phyloP scores from a whole-genome alignment of 2,888 invertebrate species.

The Orchesella flavescens region DNA sequence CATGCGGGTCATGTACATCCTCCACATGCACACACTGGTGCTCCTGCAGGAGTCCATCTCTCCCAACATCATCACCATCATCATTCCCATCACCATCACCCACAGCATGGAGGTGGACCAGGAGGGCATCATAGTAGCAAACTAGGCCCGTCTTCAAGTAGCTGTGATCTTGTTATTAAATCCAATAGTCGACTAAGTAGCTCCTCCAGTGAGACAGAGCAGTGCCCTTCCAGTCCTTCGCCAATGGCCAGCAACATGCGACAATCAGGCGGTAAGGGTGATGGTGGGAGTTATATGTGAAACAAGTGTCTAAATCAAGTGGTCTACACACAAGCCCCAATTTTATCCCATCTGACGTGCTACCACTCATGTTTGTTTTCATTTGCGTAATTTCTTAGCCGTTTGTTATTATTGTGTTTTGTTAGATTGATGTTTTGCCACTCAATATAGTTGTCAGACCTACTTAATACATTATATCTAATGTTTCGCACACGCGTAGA shows the following conservation, averaged over 20 bases:
- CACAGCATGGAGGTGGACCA: slow-evolving; percentile 35
- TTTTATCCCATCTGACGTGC: no score
- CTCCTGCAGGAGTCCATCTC: slow-evolving; percentile 31
- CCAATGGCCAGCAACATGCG: slow-evolving; percentile 70
- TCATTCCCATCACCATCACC: slow-evolving; percentile 50
- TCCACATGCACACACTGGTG: slow-evolving; percentile 64
- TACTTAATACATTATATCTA: no score
- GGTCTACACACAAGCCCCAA: no score
- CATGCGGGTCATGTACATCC: slow-evolving; percentile 62
- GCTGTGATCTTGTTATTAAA: slow-evolving; percentile 69
- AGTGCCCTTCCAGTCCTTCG: slow-evolving; percentile 70
- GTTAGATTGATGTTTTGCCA: no score
- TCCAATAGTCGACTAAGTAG: slow-evolving; percentile 68
- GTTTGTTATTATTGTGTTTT: no score
- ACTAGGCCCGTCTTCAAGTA: slow-evolving; percentile 50
- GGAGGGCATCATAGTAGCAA: slow-evolving; percentile 43
- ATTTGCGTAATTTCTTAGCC: no score
- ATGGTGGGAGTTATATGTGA: neutral
- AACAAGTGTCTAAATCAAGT: no score
- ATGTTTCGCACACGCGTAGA: no score
- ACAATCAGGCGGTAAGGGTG: slow-evolving; percentile 69
- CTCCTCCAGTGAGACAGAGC: slow-evolving; percentile 69
- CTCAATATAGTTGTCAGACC: no score
- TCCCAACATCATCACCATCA: slow-evolving; percentile 50
- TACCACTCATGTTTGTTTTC: no score